Evolutionary conservation across 2,888 invertebrate genomes (phyloP).

Genomic region (Apamea anceps): DNA sequence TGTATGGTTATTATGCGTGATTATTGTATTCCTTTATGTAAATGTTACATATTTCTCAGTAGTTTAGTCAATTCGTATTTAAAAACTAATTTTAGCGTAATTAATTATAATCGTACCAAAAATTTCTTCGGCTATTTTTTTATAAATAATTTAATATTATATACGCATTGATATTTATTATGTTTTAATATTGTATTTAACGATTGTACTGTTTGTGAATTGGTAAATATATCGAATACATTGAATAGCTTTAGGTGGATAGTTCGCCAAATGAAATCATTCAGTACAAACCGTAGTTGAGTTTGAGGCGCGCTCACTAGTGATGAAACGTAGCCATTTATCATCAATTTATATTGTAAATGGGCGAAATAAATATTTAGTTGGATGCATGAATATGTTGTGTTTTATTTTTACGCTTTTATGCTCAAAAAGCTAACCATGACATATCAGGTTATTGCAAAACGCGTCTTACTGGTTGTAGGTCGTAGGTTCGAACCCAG

Average conservation of each 20-base stretch:
- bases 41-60: constrained; percentile 77
- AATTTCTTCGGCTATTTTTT: constrained; percentile 82
- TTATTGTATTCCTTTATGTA: constrained; percentile 75
- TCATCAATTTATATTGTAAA: constrained; percentile 80
- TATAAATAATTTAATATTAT: constrained; percentile 76
- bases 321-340: constrained; percentile 79
- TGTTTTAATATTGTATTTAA: constrained; percentile 60
- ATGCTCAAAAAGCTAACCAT: not conserved
- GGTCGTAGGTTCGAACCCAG: not conserved
- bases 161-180: constrained; percentile 72
- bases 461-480: no score
- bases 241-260: constrained; percentile 56
- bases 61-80: constrained; percentile 70
- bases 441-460: not conserved
- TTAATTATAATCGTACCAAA: constrained; percentile 82
- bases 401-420: constrained; percentile 68
- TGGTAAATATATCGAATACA: constrained; percentile 58
- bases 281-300: constrained; percentile 86
- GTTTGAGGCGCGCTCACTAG: constrained; percentile 71
- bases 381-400: constrained; percentile 75
- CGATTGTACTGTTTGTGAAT: constrained; percentile 66
- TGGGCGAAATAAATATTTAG: constrained; percentile 86
- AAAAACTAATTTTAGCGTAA: constrained; percentile 65
- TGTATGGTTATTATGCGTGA: constrained; percentile 70
- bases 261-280: constrained; percentile 83